phyloP scores from a whole-genome alignment of 1,140 invertebrate genomes.

The Oppia nitens region DNA sequence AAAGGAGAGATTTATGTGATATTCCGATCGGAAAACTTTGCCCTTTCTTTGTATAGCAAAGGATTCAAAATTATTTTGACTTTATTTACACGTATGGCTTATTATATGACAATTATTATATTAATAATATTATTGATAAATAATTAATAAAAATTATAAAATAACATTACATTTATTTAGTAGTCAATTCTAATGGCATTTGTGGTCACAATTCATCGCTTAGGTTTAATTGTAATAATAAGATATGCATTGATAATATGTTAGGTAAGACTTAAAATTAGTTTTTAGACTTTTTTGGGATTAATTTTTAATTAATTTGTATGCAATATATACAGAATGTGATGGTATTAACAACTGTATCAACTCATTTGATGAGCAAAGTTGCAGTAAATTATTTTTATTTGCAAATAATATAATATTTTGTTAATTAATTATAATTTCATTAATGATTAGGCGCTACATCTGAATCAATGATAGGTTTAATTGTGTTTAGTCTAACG shows the following conservation, averaged over 20 bases:
- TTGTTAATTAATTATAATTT: neutral
- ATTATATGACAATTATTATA: too few relatives aligned
- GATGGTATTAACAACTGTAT: slow-evolving; percentile 11
- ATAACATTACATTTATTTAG: slow-evolving; percentile 4
- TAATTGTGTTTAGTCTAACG: slow-evolving; percentile 2
- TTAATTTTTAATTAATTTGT: neutral
- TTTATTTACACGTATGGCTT: neutral
- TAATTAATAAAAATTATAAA: too few relatives aligned
- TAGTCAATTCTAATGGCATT: neutral
- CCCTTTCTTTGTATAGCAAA: neutral
- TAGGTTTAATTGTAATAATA: slow-evolving; percentile 7
- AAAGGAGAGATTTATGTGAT: neutral
- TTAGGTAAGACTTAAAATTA: neutral
- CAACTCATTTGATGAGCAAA: slow-evolving; percentile 1
- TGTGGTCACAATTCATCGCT: neutral
- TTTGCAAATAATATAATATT: neutral
- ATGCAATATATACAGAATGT: slow-evolving; percentile 4
- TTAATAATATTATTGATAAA: slow-evolving; percentile 1
- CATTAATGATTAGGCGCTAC: neutral
- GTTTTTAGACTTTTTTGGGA: neutral
- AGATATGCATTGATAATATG: slow-evolving; percentile 6
- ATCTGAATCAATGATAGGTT: slow-evolving; percentile 6
- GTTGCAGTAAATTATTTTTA: neutral
- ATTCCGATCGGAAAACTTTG: neutral
- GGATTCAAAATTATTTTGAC: slow-evolving; percentile 8